Evolutionary conservation across 2,113 vertebrate species (phyloP).

Genomic region (Mesitornis unicolor): DNA sequence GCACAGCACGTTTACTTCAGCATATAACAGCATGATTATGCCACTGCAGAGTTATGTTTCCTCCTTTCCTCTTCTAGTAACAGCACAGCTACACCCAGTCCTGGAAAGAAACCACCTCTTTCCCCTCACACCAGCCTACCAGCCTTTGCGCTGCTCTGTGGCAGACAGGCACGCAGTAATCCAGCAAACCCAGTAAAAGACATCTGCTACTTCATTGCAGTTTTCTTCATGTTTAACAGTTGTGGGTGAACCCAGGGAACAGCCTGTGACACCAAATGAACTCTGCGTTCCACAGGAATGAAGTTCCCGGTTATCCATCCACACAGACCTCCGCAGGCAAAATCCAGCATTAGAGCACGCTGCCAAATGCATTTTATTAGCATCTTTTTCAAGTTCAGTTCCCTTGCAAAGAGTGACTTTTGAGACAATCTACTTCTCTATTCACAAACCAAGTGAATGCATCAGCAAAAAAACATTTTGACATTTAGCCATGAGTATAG

Average conservation of each 20-base stretch:
- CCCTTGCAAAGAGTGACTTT: neutral
- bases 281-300: neutral
- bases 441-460: neutral
- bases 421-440: neutral
- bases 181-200: neutral
- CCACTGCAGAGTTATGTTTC: neutral
- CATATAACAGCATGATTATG: neutral
- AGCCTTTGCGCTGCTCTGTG: accelerated
- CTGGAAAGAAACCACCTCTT: neutral
- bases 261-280: neutral
- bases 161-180: neutral
- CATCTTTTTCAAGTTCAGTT: neutral
- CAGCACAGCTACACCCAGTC: neutral
- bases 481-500: neutral
- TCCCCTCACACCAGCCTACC: neutral
- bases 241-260: neutral
- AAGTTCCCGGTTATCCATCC: neutral
- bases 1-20: neutral
- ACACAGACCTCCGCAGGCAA: neutral
- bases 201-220: neutral
- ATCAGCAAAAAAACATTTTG: neutral
- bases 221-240: neutral
- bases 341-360: neutral
- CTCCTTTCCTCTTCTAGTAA: neutral
- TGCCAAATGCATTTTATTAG: neutral